A percentile compares a stretch with the other conserved stretches of the same genome.
Evolutionary conservation across 1,140 invertebrate species (phyloP).

Genomic region (Drosophila guanche): DNA sequence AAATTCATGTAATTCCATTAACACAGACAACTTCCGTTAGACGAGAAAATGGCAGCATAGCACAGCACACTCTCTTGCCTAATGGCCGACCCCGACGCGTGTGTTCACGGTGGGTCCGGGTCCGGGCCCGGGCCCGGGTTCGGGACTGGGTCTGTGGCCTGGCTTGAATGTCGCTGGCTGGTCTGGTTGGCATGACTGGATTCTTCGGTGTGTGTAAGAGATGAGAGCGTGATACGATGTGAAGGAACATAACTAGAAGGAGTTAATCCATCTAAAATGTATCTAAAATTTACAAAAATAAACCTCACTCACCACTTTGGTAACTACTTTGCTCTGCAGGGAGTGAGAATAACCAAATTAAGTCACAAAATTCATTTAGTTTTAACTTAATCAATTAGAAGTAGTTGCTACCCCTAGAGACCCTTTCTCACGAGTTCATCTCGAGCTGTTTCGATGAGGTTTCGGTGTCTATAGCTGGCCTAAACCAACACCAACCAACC

Average conservation of each 20-base stretch:
- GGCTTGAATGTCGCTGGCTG: not conserved
- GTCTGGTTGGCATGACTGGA: slow-evolving; percentile 13
- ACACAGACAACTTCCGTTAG: slow-evolving; percentile 74
- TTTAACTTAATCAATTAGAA: too few species aligned
- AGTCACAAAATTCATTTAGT: too few species aligned
- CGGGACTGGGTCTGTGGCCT: not conserved
- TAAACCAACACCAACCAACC: slow-evolving; percentile 9
- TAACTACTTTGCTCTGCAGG: too few species aligned
- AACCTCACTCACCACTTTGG: too few species aligned
- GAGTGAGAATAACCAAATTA: too few species aligned
- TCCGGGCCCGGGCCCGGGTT: too few species aligned
- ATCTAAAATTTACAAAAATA: too few species aligned
- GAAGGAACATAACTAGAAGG: too few species aligned
- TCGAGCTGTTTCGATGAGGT: too few species aligned
- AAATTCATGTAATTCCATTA: slow-evolving; percentile 79
- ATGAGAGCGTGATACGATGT: not conserved
- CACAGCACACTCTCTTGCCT: slow-evolving; percentile 43
- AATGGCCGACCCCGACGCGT: slow-evolving; percentile 53
- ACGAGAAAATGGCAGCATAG: slow-evolving; percentile 63
- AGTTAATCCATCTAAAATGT: too few species aligned
- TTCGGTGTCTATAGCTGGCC: not conserved
- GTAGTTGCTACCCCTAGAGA: too few species aligned
- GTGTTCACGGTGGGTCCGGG: slow-evolving; percentile 11
- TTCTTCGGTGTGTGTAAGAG: not conserved
- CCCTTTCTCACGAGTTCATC: too few species aligned